Evolutionary conservation across 2,113 vertebrate species (phyloP), one percentile per base, ranked within the genome.

Genomic region (Micromys minutus): DNA sequence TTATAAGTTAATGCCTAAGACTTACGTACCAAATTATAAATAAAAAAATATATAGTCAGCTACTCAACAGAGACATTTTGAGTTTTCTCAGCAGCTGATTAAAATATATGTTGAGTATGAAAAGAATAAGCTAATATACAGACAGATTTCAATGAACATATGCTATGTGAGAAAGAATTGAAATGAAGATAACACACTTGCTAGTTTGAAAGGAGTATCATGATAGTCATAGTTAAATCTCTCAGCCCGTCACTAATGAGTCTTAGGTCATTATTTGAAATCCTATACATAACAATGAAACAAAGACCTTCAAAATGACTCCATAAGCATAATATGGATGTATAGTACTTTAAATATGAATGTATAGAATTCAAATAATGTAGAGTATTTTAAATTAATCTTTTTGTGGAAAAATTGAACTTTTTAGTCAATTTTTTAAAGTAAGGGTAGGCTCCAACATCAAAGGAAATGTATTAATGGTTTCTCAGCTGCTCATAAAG

Each of bases 71-170:
- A 57, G 92, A 93, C 47, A 88, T 92, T 95, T 65, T 95, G 45
- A 79, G 24, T 93, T 91, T 95, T 95, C 74, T 95, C 7, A 97
- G 57, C 59, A 97, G 89, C 75, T 96, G 85, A 69, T 94, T 84
- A 75, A 93, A 95, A 97, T 97, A 97, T 61, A 93, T 84, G 79
- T 65, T 97, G 91, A 93, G 71, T 90, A 96, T 92, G 87, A 93
- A 81, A 72, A 95, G 89, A 65, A 72, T 45, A 97, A 95, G 95
- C 75, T 95, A 90, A 93, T 90, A 93, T 55, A n/a, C n/a, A 22
- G n/a, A 59, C 52, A 26, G 13, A 87, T 61, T 96, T 92, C 92
- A 88, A 47, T 92, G 81, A 87, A 72, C 52, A 69, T n/a, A 85
- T 45, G 47, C 13, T 80, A 89, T 4, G 36, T 39, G 63, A 95